Evolutionary conservation across 2,888 invertebrate species (phyloP).

Genomic region (Torymus texanus): DNA sequence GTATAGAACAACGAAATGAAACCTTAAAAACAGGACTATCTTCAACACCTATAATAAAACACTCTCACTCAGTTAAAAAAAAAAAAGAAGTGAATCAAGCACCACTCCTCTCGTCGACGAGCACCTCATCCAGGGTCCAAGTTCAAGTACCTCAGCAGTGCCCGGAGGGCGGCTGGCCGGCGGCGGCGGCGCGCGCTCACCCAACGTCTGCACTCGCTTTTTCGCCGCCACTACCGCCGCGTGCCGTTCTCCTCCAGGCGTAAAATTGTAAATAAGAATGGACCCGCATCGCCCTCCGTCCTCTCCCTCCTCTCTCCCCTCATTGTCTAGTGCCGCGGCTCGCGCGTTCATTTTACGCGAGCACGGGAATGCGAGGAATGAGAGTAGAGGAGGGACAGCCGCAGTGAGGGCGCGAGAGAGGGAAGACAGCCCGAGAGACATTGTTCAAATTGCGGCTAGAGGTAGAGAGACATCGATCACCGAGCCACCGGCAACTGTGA

Average conservation of each 20-base stretch:
- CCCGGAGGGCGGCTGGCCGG: too few relatives aligned
- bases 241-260: slow-evolving; percentile 14
- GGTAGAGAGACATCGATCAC: slow-evolving; percentile 71
- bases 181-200: too few relatives aligned
- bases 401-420: slow-evolving; percentile 22
- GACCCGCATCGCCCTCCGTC: slow-evolving; percentile 61
- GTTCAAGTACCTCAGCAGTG: too few relatives aligned
- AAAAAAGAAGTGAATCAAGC: too few relatives aligned
- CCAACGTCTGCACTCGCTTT: too few relatives aligned
- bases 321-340: slow-evolving; percentile 29
- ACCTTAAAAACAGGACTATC: too few relatives aligned
- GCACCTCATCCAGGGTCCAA: too few relatives aligned
- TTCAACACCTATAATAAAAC: too few relatives aligned
- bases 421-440: slow-evolving; percentile 63
- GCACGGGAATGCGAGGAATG: slow-evolving; percentile 37
- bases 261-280: slow-evolving; percentile 69
- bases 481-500: slow-evolving; percentile 61
- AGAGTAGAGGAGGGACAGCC: slow-evolving; percentile 40
- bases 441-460: slow-evolving; percentile 71
- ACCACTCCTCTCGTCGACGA: too few relatives aligned
- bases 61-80: too few relatives aligned
- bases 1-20: too few relatives aligned
- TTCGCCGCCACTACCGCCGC: neutral
- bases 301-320: too few relatives aligned
- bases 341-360: slow-evolving; percentile 24